Evolutionary conservation across 2,888 invertebrate genomes (phyloP), one percentile per base, ranked within the genome.

Genomic region (Tridacna crocea): DNA sequence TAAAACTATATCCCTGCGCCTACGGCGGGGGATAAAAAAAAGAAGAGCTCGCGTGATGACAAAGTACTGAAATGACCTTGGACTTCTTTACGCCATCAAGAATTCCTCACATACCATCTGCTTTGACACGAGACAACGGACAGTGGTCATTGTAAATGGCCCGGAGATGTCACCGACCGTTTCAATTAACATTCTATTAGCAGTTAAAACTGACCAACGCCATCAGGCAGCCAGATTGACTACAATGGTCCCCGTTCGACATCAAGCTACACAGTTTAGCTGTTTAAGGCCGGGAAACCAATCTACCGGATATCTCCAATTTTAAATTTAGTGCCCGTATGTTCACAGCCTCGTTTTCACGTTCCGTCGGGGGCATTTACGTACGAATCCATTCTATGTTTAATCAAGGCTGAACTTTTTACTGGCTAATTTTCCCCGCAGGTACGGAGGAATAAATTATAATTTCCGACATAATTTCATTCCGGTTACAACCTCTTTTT

Each of bases 321-420:
- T 8, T 36, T 36, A 36, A 36, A 36, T 36, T 19, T 6, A 55
- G 55, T 55, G 26, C 61, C 61, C 61, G 61, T 17, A 61, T 61
- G 24, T 22, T 61, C 22, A 22, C 26, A 61, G 61, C 61, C 61
- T 61, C 61, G 61, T 61, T 61, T 61, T 61, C 24, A 24, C n/a
- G 24, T 22, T 22, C n/a, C n/a, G 24, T 13, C 13, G 61, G 22
- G 61, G 61, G 61, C n/a, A n/a, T 10, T 22, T 13, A 24, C 61
- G 61, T 61, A 22, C 61, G 61, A 61, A 61, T n/a, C 61, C 61
- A 61, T 61, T 61, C 61, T 61, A 24, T 61, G 24, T 17, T 61
- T 22, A 61, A 61, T 61, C 61, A 22, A 3, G n/a, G 61, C 24
- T 61, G 61, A 61, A 24, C 22, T 61, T 61, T 61, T 55, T 22